Conservation (phyloP, 2,797 vertebrate genomes). For the Rhinoraja longicauda region DNA sequence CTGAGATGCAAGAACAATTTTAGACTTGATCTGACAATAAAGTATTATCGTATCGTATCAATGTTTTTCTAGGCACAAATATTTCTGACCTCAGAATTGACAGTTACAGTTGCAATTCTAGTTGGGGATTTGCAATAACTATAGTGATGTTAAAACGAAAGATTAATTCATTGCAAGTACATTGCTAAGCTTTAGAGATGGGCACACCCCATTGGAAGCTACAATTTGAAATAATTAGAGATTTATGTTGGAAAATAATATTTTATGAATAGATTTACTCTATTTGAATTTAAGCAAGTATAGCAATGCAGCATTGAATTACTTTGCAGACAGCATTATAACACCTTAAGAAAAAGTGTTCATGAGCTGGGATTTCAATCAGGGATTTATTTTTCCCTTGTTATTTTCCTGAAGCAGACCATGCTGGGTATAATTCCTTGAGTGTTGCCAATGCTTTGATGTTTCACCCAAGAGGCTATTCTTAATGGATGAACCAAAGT, state of each 20-base stretch:
- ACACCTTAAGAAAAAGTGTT: neutral
- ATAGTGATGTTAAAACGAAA: neutral
- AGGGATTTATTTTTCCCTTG: neutral
- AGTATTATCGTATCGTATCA: no score
- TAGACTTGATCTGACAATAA: no score
- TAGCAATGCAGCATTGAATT: neutral
- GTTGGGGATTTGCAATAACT: neutral
- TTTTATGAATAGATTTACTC: neutral
- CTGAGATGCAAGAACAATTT: no score
- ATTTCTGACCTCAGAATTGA: neutral
- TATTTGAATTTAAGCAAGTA: neutral
- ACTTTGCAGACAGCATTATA: neutral
- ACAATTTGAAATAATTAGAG: neutral
- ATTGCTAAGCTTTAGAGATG: neutral
- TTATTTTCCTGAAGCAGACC: neutral
- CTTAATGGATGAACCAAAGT: neutral
- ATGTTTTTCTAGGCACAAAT: neutral
- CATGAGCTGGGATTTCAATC: neutral
- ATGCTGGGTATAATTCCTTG: neutral
- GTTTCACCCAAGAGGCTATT: neutral
- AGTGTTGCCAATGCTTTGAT: neutral
- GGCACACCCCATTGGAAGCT: neutral
- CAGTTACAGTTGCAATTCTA: neutral
- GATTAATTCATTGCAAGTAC: neutral
- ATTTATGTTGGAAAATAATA: neutral